Base-by-base conservation (phyloP, 2,797 vertebrate species). In the Micropoecilia bifurca region DNA sequence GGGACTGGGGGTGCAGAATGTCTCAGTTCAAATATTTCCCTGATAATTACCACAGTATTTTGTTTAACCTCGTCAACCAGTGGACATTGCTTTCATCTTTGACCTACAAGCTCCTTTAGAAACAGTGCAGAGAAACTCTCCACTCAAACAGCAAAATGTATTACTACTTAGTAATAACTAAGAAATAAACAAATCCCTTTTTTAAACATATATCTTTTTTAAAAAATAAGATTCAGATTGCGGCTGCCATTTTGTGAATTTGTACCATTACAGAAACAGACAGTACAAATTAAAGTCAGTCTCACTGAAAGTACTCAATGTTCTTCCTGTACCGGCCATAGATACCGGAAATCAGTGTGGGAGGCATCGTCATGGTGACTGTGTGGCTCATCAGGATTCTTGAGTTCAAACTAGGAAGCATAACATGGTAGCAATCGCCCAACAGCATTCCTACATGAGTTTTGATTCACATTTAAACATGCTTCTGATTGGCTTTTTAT, bases 351-450 rank as follows among this genome's bases (percentile, higher is more conserved):
- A 39, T 39, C n/a, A 22, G 22, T 16, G 22, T 45, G 68, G 2
- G 7, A 55, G 36, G 36, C 48, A 18, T 39, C 14, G 13, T n/a
- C 47, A 73, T 39, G 36, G 48, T n/a, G 12, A 13, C 3, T 43
- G 18, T 55, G 48, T 55, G 39, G 22, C 39, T 57, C n/a, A 22
- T 53, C 73, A 55, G 6, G 50, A 55, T 74, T 74, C 73, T 50
- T 36, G 47, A 4, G 30, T 55, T 25, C 13, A 55, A 74, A 74
- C 48, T 55, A 55, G 36, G 43, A 74, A 41, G 73, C 73, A 74
- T n/a, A 55, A 41, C 5, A 28, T 55, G 30, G 72, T n/a, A 53
- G 39, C 2, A 22, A 6, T 55, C 48, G 36, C 33, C 12, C 6
- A 28, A 16, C 30, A 8, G 20, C 72, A 53, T 73, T 73, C 71